A percentile compares a stretch with the other conserved stretches of the same genome.
These are phyloP conservation scores for Megaceryle maxima DNA, from an alignment of 2,113 vertebrate genomes.

Conservation along the genomic window DNA sequence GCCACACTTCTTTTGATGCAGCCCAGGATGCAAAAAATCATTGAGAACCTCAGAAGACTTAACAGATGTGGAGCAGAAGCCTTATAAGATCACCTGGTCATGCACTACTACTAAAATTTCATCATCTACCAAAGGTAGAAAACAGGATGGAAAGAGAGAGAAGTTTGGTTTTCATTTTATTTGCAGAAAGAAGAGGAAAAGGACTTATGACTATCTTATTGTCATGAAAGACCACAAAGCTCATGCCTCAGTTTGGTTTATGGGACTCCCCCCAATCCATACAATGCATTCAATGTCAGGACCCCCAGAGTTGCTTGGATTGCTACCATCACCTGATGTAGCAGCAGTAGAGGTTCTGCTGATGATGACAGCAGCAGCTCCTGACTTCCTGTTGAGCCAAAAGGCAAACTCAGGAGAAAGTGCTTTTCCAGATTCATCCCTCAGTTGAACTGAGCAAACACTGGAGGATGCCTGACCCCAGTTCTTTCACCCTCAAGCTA, in stretches of 20 bases:
- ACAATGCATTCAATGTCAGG: not conserved
- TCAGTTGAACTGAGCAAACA: not conserved
- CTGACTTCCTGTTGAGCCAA: not conserved
- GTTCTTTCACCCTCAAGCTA: not conserved
- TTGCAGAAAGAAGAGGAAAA: not conserved
- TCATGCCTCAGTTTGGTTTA: not conserved
- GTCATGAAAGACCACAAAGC: not conserved
- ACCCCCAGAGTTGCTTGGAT: not conserved
- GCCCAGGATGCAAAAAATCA: no score
- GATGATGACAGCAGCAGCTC: not conserved
- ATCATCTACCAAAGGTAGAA: not conserved
- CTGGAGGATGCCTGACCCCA: not conserved
- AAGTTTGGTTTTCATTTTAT: not conserved
- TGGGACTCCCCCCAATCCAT: not conserved
- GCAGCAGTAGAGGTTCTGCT: not conserved
- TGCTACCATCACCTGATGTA: not conserved
- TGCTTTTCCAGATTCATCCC: not conserved
- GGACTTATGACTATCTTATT: not conserved
- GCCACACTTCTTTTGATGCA: no score
- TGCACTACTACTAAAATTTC: not conserved
- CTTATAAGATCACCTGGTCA: not conserved
- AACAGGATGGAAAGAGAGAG: not conserved
- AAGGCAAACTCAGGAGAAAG: not conserved
- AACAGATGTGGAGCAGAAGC: not conserved
- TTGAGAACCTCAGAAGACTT: not conserved